Conservation (phyloP, 2,888 invertebrate species). For the Apamea epomidion region DNA sequence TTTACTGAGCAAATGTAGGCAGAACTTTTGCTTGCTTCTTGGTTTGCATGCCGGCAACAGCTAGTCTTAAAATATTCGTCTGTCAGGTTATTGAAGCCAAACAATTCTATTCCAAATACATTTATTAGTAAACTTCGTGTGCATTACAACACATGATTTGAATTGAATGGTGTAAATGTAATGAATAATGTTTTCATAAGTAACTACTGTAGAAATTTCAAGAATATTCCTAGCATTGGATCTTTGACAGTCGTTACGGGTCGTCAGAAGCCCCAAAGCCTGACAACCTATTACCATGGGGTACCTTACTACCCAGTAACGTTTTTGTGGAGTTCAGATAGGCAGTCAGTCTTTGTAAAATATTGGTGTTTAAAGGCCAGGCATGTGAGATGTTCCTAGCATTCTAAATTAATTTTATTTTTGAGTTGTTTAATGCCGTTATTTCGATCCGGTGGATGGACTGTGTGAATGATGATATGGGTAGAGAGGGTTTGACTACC, state of each 20-base stretch:
- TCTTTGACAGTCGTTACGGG: background rate
- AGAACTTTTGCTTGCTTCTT: background rate
- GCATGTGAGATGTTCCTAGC: background rate
- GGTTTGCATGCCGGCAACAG: background rate
- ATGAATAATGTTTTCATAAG: slow-evolving; percentile 17
- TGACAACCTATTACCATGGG: too few species aligned
- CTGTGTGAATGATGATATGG: too few species aligned
- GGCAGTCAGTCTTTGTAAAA: background rate
- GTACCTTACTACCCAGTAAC: too few species aligned
- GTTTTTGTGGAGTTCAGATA: background rate
- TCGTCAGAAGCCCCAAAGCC: background rate
- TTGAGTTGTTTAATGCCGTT: background rate
- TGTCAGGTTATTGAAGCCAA: background rate
- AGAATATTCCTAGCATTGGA: background rate
- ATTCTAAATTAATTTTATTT: background rate
- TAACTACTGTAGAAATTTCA: background rate
- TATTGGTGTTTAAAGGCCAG: too few species aligned
- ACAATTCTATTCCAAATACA: background rate
- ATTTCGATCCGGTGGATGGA: background rate
- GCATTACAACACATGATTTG: slow-evolving; percentile 14
- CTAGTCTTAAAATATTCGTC: background rate
- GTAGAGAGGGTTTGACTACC: too few species aligned
- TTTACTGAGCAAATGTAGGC: background rate
- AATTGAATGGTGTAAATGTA: slow-evolving; percentile 22
- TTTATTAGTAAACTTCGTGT: slow-evolving; percentile 17